Conservation (phyloP, 92 coral and sea anemone species). For the Parazoanthus atlanticus region DNA sequence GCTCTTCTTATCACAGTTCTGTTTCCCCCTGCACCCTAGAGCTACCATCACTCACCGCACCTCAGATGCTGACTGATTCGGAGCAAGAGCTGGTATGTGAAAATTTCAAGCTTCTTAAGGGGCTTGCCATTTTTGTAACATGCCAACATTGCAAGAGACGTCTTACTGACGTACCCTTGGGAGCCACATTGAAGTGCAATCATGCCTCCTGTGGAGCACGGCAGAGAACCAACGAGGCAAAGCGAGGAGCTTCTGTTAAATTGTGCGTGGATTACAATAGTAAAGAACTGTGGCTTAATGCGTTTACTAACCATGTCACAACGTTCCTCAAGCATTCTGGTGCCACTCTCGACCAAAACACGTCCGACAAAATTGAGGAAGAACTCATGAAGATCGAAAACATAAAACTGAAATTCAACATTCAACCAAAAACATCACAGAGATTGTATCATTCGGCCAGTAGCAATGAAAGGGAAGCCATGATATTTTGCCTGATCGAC, state of each 20-base stretch:
- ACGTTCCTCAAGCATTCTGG: conserved; percentile 34
- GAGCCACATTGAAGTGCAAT: background rate
- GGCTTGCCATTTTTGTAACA: conserved; percentile 35
- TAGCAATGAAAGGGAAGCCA: conserved; percentile 1
- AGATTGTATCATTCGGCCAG: background rate
- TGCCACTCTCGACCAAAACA: conserved; percentile 23
- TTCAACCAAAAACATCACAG: conserved; percentile 39
- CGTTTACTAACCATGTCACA: conserved; percentile 30
- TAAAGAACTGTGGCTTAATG: conserved; percentile 43
- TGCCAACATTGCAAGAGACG: conserved; percentile 43
- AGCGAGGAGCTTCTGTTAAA: conserved; percentile 44
- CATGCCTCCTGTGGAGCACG: conserved; percentile 4
- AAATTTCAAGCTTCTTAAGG: conserved; percentile 34
- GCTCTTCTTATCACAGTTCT: conserved; percentile 18
- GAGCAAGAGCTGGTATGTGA: conserved; percentile 6
- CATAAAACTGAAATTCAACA: conserved; percentile 34
- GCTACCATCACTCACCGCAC: conserved; percentile 26
- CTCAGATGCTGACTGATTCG: background rate
- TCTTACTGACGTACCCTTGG: background rate
- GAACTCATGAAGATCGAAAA: conserved; percentile 26
- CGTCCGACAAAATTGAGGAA: conserved; percentile 36
- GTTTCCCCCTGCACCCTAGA: conserved; percentile 38
- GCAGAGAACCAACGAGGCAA: conserved; percentile 24
- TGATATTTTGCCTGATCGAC: no score
- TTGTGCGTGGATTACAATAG: conserved; percentile 29